Evolutionary conservation across 2,797 vertebrate species (phyloP), one percentile per base, ranked within the genome.

Genomic region (Bucorvus abyssinicus): DNA sequence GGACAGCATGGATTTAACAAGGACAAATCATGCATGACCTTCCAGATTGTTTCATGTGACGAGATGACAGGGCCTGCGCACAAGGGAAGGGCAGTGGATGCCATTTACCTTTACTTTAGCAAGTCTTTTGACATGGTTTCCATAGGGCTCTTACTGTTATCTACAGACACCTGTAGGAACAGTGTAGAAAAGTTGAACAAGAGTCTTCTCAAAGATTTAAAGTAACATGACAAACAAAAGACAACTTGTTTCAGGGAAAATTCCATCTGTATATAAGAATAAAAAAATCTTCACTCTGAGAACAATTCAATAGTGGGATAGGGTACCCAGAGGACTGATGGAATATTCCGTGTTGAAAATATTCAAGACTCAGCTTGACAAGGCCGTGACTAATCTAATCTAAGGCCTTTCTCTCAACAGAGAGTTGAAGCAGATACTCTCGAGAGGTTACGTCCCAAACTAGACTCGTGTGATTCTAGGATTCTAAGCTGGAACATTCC

Each of bases 401-500:
- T 59, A 15, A 5, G 23, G 1, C 4, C 1, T 4, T 36, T 2
- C 6, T 73, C 18, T 65, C 29, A 52, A 60, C 1, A 17, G 14
- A 17, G 14, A 53, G 7, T 32, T 38, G 38, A 80, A 69, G 12
- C 12, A 86, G 26, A 1, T 69, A 7, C 9, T 65, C 19, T 76
- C 21, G 70, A 68, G 34, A 85, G 14, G 2, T 50, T 52, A 5
- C 2, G 19, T 77, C 59, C 30, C 23, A 60, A 68, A 74, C 20
- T 40, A 36, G 14, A 23, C 22, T 38, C 5, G 3, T 29, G 12
- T 18, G 10, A 70, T 55, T 71, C 42, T 56, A 60, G 22, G 12
- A 61, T 70, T 94, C 12, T 57, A 27, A 65, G 10, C 4, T n/a
- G 24, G 64, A 90, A 40, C 29, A 42, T 17, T 45, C 16, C 16